phyloP scores from a whole-genome alignment of 2,113 vertebrate genomes.

The Pteronura brasiliensis region DNA sequence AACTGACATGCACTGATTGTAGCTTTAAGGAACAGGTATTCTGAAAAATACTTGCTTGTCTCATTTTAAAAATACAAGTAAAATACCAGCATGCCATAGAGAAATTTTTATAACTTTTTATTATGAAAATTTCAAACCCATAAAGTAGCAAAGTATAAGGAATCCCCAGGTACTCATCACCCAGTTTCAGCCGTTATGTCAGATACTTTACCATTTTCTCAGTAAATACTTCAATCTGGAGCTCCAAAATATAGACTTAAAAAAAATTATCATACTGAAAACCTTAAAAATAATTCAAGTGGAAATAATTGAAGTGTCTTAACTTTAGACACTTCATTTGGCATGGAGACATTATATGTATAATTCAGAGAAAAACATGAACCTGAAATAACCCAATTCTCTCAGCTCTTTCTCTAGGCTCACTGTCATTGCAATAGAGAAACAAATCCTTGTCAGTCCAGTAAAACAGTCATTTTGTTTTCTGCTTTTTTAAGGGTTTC shows the following conservation, averaged over 20 bases:
- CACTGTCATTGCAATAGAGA: background rate
- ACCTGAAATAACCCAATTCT: conserved; percentile 45
- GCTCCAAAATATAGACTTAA: background rate
- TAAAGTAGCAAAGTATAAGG: background rate
- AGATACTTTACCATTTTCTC: background rate
- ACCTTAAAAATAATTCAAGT: conserved; percentile 26
- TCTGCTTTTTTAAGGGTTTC: background rate
- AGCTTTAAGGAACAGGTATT: background rate
- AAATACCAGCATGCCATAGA: background rate
- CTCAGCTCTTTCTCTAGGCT: background rate
- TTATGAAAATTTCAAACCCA: background rate
- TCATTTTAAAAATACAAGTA: background rate
- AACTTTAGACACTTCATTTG: background rate
- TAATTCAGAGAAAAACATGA: conserved; percentile 26
- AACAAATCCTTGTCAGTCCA: background rate
- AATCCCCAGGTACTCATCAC: background rate
- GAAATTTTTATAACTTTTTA: background rate
- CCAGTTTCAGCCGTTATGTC: background rate
- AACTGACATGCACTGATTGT: background rate
- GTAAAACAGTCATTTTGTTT: background rate
- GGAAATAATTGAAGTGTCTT: conserved; percentile 38
- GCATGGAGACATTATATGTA: background rate
- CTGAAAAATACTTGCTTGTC: background rate
- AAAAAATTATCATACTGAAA: conserved; percentile 20
- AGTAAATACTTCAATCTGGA: background rate